Evolutionary conservation across 2,113 vertebrate species (phyloP), one percentile per base, ranked within the genome.

Genomic region (Podiceps cristatus): DNA sequence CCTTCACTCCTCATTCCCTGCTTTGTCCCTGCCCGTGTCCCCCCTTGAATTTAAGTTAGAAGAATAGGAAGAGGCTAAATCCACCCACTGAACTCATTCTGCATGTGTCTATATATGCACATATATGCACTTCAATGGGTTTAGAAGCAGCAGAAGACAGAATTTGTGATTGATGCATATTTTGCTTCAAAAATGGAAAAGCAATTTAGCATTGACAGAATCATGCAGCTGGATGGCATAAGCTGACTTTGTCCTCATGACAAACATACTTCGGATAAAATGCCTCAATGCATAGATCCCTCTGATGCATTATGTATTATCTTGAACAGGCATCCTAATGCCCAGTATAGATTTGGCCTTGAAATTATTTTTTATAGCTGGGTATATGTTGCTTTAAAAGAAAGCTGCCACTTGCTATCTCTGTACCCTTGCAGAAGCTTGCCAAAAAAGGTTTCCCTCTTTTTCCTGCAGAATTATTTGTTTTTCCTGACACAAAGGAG

Each of bases 401-500:
- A 60, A 96, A 96, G 47, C 50, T 52, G 73, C 89, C 87, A 77
- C 80, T 94, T 83, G 29, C 47, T 56, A 13, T 76, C 75, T 93
- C 86, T 45, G n/a, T 86, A 93, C 88, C 81, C 86, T 91, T 37
- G 44, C 56, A 96, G 78, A 84, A 86, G 86, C 98, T 97, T 94
- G 97, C 98, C 98, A 99, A 98, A 98, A 99, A 98, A 97, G 98
- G 98, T 97, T 98, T 98, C 98, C 97, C 88, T 83, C 77, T 94
- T 96, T 95, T 77, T 91, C 80, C 90, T 81, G 73, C 77, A 98
- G 97, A 98, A 98, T 98, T 98, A 98, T 98, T 95, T 86, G 96
- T 97, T 97, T 97, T 97, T 88, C 88, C 86, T 94, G 95, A 98
- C 96, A 98, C 98, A 99, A 98, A 99, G 98, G 98, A 98, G 98